phyloP scores from a whole-genome alignment of 2,113 vertebrate species.

The Percina caprodes region DNA sequence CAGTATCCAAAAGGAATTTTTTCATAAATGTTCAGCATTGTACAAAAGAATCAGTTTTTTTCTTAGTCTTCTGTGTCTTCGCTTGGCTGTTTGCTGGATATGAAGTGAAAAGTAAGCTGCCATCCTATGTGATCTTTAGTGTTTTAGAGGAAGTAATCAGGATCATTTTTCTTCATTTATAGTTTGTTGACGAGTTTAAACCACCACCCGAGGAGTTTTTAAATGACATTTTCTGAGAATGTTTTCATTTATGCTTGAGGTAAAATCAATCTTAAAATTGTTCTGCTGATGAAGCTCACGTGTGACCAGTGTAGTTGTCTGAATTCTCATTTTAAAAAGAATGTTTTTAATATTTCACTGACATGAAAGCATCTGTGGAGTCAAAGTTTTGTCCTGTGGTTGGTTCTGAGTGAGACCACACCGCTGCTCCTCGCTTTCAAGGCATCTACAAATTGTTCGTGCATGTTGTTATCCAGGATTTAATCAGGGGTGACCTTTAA shows the following conservation, averaged over 20 bases:
- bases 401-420: constrained; percentile 55
- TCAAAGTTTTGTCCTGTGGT: constrained; percentile 1
- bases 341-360: neutral
- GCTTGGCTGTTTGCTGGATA: constrained; percentile 21
- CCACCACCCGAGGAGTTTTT: neutral
- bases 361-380: neutral
- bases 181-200: neutral
- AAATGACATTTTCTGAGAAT: neutral
- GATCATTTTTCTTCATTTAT: neutral
- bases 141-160: neutral
- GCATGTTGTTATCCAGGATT: constrained; percentile 73
- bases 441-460: constrained; percentile 73
- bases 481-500: constrained; percentile 64
- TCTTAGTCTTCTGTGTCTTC: constrained; percentile 8
- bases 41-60: constrained; percentile 35
- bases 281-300: neutral
- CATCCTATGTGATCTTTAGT: neutral
- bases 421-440: constrained; percentile 44
- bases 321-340: neutral
- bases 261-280: neutral
- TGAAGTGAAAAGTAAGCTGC: constrained; percentile 4
- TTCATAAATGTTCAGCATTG: constrained; percentile 74
- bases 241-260: neutral
- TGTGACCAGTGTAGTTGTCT: neutral
- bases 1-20: constrained; percentile 76